Base-by-base conservation (phyloP, 2,113 vertebrate species). In the Marcusenius ussheri region DNA sequence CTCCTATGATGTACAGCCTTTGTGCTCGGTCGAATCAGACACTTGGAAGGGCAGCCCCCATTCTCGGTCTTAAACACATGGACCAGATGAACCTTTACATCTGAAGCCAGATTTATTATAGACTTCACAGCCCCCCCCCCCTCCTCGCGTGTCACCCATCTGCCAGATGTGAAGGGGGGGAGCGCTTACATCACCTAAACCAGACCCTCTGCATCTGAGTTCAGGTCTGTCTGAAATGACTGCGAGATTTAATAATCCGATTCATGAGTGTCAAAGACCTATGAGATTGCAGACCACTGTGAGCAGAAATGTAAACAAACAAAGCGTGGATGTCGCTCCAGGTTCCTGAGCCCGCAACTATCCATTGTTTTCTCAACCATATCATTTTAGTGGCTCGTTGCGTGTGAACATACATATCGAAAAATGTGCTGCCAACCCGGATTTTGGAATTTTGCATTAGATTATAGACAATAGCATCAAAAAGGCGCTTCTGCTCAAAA, bases 61-160 rank as follows among this genome's bases (percentile, higher is more conserved):
- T 50, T 35, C 50, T 31, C 8, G 5, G 51, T 62, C 50, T 53
- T 31, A 50, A 39, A 39, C 86, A 87, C 51, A 88, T 88, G 86
- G 27, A 13, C 86, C 35, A 45, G 49, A 87, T 87, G 51, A 46
- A 62, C 45, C 53, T 88, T 88, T 62, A 88, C 56, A 88, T 58
- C 51, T 45, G 19, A 88, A 42, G 11, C 35, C 56, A 42, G 50
- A 53, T 53, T 35, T 87, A 56, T 31, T 53, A 35, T 31, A 6
- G 50, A 2, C 74, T 80, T 80, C 74, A 42, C 31, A 42, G 15
- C 31, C 31, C 31, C 74, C 31, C 70, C 70, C 10, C 2, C 27
- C 27, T 13, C n/a, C 1, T 27, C 10, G 0, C 24, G 7, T n/a
- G 24, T n/a, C 56, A 62, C 46, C 83, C 39, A 17, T 13, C 19